Percentiles rank a stretch among this genome's conserved stretches.
Evolutionary conservation across 2,888 invertebrate species (phyloP).

Genomic region (Stomorhina lunata): DNA sequence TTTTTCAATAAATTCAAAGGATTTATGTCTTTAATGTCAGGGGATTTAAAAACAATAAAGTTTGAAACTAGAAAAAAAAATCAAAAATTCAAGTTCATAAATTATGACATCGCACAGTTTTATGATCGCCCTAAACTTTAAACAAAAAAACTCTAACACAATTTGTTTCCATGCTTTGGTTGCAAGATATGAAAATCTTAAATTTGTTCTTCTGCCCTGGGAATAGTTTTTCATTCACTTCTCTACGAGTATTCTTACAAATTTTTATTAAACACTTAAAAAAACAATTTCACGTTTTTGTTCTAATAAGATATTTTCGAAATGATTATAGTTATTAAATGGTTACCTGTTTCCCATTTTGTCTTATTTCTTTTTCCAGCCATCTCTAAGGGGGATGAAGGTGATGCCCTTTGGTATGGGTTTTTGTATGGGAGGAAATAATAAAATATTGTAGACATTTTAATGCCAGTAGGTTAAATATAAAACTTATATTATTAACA

Average conservation of each 20-base stretch:
- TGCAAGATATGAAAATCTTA: background rate
- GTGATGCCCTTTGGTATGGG: slow-evolving; percentile 30
- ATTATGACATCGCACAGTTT: slow-evolving; percentile 46
- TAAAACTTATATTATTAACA: slow-evolving; percentile 21
- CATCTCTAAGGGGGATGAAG: background rate
- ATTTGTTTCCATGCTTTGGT: background rate
- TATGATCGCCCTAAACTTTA: background rate
- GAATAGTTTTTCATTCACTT: background rate
- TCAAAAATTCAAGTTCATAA: slow-evolving; percentile 54
- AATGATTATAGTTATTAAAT: slow-evolving; percentile 57
- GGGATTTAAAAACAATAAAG: slow-evolving; percentile 5
- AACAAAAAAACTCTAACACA: background rate
- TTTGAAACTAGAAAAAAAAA: background rate
- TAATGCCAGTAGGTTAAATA: slow-evolving; percentile 57
- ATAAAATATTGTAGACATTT: slow-evolving; percentile 41
- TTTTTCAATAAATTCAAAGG: background rate
- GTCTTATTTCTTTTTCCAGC: slow-evolving; percentile 4
- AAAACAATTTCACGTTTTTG: slow-evolving; percentile 63
- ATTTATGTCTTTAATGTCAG: slow-evolving; percentile 32
- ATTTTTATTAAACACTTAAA: background rate
- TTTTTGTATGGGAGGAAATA: background rate
- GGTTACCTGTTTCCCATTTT: background rate
- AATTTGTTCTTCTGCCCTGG: no score
- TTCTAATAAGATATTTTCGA: slow-evolving; percentile 62
- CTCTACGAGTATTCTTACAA: background rate